These are phyloP conservation scores for Trichoplusia ni DNA, from an alignment of 1,140 invertebrate genomes.

Conservation along the genomic window DNA sequence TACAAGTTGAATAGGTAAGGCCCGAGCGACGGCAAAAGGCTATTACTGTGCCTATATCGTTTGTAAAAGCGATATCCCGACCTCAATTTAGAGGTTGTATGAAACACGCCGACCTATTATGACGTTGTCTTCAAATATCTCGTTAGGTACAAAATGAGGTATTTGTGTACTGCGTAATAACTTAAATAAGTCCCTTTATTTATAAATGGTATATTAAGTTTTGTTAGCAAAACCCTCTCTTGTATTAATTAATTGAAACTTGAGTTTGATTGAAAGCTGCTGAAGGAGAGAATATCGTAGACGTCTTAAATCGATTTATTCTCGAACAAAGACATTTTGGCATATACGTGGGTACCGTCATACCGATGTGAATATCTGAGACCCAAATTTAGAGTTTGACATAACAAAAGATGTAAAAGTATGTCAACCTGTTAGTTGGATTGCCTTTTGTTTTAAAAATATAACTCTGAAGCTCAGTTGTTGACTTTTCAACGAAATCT, in stretches of 20 bases:
- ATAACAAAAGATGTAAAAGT: conserved; percentile 14
- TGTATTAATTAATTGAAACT: too few relatives aligned
- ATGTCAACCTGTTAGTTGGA: conserved; percentile 18
- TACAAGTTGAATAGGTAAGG: conserved; percentile 17
- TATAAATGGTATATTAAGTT: too few relatives aligned
- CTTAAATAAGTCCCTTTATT: not conserved
- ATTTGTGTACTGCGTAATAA: not conserved
- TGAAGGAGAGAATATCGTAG: too few relatives aligned
- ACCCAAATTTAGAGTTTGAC: conserved; percentile 3
- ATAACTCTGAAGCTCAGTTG: not conserved
- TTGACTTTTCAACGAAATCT: too few relatives aligned
- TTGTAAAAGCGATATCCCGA: not conserved
- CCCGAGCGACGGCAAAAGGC: not conserved
- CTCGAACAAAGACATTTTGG: too few relatives aligned
- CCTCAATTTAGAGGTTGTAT: conserved; percentile 3
- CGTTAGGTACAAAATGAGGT: not conserved
- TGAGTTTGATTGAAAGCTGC: too few relatives aligned
- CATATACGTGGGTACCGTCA: too few relatives aligned
- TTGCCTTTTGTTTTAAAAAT: conserved; percentile 24
- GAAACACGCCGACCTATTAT: not conserved
- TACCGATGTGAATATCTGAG: too few relatives aligned
- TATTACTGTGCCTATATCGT: conserved; percentile 5
- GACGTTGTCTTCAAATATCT: not conserved
- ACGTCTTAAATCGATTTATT: too few relatives aligned
- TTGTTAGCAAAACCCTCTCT: too few relatives aligned